A percentile compares a stretch with the other conserved stretches of the same genome.
Conservation (phyloP, 2,113 vertebrate species). For the Chiloscyllium plagiosum region DNA sequence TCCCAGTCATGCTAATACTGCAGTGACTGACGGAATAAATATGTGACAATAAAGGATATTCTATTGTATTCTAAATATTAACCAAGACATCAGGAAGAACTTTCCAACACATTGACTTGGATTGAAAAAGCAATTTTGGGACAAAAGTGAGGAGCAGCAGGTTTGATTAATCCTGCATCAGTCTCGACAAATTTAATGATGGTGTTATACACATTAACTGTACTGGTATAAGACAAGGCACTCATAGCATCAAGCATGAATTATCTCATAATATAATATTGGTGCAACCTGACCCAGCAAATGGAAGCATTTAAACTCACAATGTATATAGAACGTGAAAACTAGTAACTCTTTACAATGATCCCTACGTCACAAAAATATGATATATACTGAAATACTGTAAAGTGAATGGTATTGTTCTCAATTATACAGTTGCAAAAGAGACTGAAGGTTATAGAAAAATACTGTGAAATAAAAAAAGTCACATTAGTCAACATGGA, state of each 20-base stretch:
- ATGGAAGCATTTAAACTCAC: no score
- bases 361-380: not conserved
- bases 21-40: not conserved
- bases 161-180: not conserved
- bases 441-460: not conserved
- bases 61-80: not conserved
- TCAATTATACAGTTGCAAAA: not conserved
- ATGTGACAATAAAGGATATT: no score
- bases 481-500: not conserved
- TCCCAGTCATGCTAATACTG: no score
- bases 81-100: not conserved
- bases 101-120: not conserved
- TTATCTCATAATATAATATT: not conserved
- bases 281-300: not conserved
- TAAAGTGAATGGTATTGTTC: not conserved
- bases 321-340: not conserved
- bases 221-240: not conserved
- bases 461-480: not conserved
- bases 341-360: not conserved
- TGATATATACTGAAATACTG: not conserved
- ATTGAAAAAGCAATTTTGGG: not conserved
- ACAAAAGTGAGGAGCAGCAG: not conserved
- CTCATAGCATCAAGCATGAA: not conserved
- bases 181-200: no score
- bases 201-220: not conserved